Conservation (phyloP, 2,888 invertebrate species). For the Cacoxenus indagator region DNA sequence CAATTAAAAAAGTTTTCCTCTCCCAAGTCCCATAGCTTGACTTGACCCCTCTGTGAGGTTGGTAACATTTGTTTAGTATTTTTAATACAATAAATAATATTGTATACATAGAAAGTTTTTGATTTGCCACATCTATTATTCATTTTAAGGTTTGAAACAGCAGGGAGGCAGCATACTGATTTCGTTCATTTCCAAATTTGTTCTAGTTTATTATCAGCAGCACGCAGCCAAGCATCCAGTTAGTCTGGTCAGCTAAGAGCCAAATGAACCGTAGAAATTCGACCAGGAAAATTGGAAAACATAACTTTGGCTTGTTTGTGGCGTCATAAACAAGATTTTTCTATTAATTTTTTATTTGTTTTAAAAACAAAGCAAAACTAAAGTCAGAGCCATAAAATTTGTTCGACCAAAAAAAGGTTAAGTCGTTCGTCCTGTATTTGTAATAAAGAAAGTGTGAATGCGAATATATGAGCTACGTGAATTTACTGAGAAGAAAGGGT, state of each 20-base stretch:
- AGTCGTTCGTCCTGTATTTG: conserved; percentile 43
- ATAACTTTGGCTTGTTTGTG: not conserved
- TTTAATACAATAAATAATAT: conserved; percentile 28
- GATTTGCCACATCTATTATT: not conserved
- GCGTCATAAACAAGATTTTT: conserved; percentile 10
- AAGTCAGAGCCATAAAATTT: not conserved
- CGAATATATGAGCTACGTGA: not conserved
- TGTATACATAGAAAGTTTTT: not conserved
- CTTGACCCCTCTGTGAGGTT: not conserved
- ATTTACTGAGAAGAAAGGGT: conserved; percentile 8
- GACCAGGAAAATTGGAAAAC: too few relatives aligned
- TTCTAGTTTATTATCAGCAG: too few relatives aligned
- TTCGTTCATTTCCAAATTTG: too few relatives aligned
- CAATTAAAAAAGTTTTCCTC: conserved; percentile 56
- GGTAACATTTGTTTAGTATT: conserved; percentile 52
- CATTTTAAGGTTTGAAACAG: not conserved
- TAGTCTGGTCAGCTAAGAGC: too few relatives aligned
- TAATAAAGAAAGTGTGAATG: conserved; percentile 39
- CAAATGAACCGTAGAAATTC: too few relatives aligned
- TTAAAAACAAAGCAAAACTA: not conserved
- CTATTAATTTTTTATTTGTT: conserved; percentile 3
- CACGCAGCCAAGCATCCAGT: too few relatives aligned
- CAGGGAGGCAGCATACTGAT: too few relatives aligned
- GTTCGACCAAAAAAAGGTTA: not conserved
- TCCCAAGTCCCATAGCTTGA: not conserved